Evolutionary conservation across 2,113 vertebrate genomes (phyloP), one percentile per base, ranked within the genome.

Genomic region (Caranx melampygus): DNA sequence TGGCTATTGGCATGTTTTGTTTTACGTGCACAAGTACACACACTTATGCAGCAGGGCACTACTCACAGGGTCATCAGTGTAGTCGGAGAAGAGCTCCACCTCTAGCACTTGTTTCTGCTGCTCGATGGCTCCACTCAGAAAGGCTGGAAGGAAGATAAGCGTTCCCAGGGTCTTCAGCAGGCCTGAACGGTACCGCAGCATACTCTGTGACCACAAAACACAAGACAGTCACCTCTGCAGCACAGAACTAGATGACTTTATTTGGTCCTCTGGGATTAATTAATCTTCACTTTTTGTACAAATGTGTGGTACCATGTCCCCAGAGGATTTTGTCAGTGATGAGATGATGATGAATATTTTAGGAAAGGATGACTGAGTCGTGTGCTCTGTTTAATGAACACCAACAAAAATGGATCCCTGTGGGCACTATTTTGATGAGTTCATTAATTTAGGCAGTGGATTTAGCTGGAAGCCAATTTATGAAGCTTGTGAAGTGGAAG

Each of bases 101-200:
- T 95, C 94, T 51, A 98, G 78, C 1, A 92, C 35, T 84, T 98
- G 97, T 85, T 96, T 96, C 94, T 98, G n/a, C n/a, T n/a, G 96
- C 86, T 97, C 96, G 0, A 92, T 70, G 6, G 92, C 91, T 65
- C 96, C 96, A 0, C 85, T 91, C 37, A 98, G 74, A 76, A 96
- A 92, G 40, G 96, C 82, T 1, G 96, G 95, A 0, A 96, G 90
- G 69, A 95, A 94, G 31, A 96, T 79, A n/a, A 98, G 44, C 0
- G 96, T 98, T 80, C 94, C 92, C 20, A 97, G 70, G 6, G 81
- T 90, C 83, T 90, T 95, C 64, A 97, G 94, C 79, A 98, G 91
- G 51, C 88, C 65, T 0, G 97, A 97, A 5, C 92, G 95, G 81
- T 97, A 98, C 15, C 95, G 94, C 55, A 98, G 88, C 94, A 98